phyloP scores from a whole-genome alignment of 2,797 vertebrate species.

The Capromys pilorides region DNA sequence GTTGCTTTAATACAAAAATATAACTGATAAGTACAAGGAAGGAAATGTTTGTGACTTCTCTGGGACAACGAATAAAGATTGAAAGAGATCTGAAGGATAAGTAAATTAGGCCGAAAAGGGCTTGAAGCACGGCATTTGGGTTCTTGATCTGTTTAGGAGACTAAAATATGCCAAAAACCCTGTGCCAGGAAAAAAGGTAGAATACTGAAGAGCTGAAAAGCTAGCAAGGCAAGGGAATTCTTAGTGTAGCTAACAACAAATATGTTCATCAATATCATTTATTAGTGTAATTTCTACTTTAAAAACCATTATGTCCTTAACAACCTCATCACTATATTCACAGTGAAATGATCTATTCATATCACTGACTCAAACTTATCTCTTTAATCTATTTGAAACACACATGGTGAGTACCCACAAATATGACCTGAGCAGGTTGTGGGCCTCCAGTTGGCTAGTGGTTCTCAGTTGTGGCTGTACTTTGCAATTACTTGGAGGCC shows the following conservation, averaged over 20 bases:
- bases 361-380: not conserved
- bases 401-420: not conserved
- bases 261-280: not conserved
- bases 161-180: not conserved
- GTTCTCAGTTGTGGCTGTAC: not conserved
- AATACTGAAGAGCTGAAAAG: not conserved
- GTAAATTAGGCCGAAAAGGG: not conserved
- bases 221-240: not conserved
- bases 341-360: not conserved
- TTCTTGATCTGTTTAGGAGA: not conserved
- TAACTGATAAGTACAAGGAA: not conserved
- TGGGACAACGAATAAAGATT: not conserved
- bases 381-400: not conserved
- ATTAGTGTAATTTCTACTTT: conserved; percentile 25
- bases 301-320: not conserved
- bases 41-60: not conserved
- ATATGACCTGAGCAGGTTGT: not conserved
- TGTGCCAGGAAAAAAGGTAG: not conserved
- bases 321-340: not conserved
- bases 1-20: not conserved
- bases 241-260: not conserved
- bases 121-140: not conserved
- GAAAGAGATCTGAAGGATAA: conserved; percentile 9
- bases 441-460: not conserved
- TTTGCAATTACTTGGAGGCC: not conserved